Evolutionary conservation across 2,113 vertebrate species (phyloP), one percentile per base, ranked within the genome.

Genomic region (Myanophis thanlyinensis): DNA sequence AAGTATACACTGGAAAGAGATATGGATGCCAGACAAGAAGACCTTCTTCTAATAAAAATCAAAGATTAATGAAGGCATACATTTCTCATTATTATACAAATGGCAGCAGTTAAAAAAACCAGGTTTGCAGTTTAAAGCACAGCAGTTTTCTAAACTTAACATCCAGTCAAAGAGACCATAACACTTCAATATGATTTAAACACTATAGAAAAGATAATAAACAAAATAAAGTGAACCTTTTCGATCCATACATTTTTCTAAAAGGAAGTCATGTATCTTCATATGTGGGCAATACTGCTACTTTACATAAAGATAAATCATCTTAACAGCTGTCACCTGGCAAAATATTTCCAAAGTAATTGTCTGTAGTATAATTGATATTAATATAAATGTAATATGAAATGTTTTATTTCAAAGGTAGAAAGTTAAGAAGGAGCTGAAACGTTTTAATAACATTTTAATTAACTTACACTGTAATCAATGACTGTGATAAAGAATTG

Each of bases 1-100:
- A 87, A 86, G 25, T 6, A 87, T 9, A 46, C 91, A 91, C 11
- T 93, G 53, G 91, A 46, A 44, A 2, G 54, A 51, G 53, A 93
- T 90, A 86, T 93, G 90, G 94, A 56, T 2, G 89, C 8, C 8
- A 90, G 89, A 47, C 22, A 90, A 5, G 53, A 91, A 88, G 84
- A 91, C 5, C 89, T 44, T 80, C 52, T 88, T n/a, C n/a, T 54
- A 92, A 92, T 11, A 35, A 84, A 91, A 87, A 93, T n/a, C 84
- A 90, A 44, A 93, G 91, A 89, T 93, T 89, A 94, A 46, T 0
- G 0, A 94, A 94, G 85, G 35, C 0, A 90, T 25, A 1, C 22
- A 15, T 91, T 95, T 73, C 86, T 91, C 88, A 49, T 1, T 49
- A 93, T 27, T 56, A 40, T 12, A 11, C 12, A 90, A 91, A 85